Base-by-base conservation (phyloP, 2,113 vertebrate genomes). In the Austrofundulus limnaeus region DNA sequence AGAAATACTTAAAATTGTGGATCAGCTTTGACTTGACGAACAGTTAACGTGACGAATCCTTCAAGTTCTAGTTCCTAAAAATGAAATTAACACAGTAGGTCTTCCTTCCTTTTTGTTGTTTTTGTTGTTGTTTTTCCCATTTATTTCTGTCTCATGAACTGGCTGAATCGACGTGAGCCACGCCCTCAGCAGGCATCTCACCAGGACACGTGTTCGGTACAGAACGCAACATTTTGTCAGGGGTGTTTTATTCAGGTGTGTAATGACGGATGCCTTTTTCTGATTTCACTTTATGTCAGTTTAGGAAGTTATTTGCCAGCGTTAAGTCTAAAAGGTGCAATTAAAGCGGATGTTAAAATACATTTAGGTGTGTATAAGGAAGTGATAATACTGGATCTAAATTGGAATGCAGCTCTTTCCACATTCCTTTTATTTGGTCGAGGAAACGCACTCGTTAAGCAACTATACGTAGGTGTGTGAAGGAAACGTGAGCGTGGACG, bases 341-440 rank as follows among this genome's bases (percentile, higher is more conserved):
- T 28, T 28, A 28, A 28, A 28, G 28, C 7, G 28, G 28, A 28
- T 28, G 28, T 28, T 28, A 7, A 28, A 28, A 7, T 7, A 28
- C 28, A 28, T 7, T 28, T 28, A 28, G 28, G 28, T 7, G 28
- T 28, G 28, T 28, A 3, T 4, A 28, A 3, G 3, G 3, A 28
- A 25, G 38, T 60, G 20, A n/a, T n/a, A n/a, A n/a, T n/a, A n/a
- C 25, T 28, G 25, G 25, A 28, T 28, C 47, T 16, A 50, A 71
- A 65, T 56, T 24, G 41, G 10, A 45, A 54, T 10, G 16, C 51
- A 21, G 43, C 16, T 55, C 45, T 38, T 21, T 61, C 57, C 37
- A 25, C 61, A 63, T 78, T 78, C 43, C 72, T 62, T 70, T 19
- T 61, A 8, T 55, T 21, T 15, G 47, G 41, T 61, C 42, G 20